Conservation (phyloP, 2,113 vertebrate species). For the Progne subis region DNA sequence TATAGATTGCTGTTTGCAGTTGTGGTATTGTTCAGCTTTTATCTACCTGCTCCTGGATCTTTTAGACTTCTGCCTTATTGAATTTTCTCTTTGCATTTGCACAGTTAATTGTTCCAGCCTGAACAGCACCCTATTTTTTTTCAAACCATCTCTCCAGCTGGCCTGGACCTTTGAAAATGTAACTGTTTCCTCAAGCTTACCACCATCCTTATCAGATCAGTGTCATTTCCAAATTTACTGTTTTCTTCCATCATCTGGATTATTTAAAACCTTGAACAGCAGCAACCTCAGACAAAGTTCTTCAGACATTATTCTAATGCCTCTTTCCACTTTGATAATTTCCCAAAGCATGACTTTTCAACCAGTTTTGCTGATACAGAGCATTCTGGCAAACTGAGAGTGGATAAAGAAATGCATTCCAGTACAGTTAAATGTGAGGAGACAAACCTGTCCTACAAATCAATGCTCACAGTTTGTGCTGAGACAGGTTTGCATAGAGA, state of each 20-base stretch:
- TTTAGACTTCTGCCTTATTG: background rate
- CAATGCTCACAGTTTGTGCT: background rate
- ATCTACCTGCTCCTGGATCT: background rate
- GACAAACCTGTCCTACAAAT: background rate
- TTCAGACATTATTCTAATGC: background rate
- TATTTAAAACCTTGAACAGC: background rate
- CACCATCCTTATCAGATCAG: background rate
- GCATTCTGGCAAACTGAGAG: background rate
- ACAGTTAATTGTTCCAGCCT: background rate
- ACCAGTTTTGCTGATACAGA: background rate
- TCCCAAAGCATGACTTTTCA: background rate
- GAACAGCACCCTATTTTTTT: background rate
- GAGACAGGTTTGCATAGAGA: background rate
- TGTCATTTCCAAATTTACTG: background rate
- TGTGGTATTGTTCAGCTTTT: background rate
- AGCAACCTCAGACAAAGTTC: background rate
- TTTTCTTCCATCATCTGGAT: background rate
- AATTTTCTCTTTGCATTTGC: background rate
- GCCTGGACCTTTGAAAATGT: background rate
- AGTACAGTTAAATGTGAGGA: background rate
- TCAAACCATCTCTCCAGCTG: background rate
- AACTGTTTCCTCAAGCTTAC: background rate
- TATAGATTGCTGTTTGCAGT: background rate
- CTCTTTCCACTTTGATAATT: background rate
- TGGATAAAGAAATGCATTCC: background rate